Base-by-base conservation (phyloP, 2,113 vertebrate species). In the Toxostoma redivivum region DNA sequence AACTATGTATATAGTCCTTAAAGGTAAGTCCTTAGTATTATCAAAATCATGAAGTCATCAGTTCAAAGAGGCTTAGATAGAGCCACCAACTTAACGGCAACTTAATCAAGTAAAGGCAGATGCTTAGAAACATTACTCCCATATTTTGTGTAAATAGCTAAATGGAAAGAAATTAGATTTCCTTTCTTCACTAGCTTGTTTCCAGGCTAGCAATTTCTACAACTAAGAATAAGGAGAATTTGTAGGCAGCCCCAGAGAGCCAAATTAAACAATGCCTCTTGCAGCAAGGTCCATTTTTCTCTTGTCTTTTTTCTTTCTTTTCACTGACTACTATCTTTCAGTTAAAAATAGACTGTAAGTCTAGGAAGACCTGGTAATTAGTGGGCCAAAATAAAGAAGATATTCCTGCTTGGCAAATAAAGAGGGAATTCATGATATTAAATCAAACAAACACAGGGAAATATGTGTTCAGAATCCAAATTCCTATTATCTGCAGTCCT, bases 201-300 rank as follows among this genome's bases (percentile, higher is more conserved):
- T 97, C 61, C 57, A 92, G 67, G 61, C 73, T 27, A n/a, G 28
- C 60, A 83, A 88, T 95, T 58, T 94, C 95, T 82, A 54, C 45
- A 95, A 31, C 48, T 70, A 53, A 88, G 65, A 85, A 76, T 22
- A 53, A 92, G n/a, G 18, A 92, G 23, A 48, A 72, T 96, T 97
- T 96, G 76, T 84, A 93, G 58, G 17, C 94, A 90, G 24, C 73
- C 65, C 42, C 89, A 71, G 65, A 95, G 64, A 97, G 66, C 30
- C 65, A 96, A 97, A 94, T 96, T 95, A 96, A 97, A 94, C n/a
- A 94, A 92, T 62, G 25, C 9, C n/a, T 95, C 22, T 33, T 89
- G 15, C 15, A 96, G 22, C 33, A 95, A 92, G 58, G 35, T n/a
- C 35, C n/a, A 54, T 33, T 35, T 87, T 70, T 85, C 64, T 40